Evolutionary conservation across 53 echinoderm and acorn worm genomes (phyloP).

Genomic region (Temnopleurus reevesii): DNA sequence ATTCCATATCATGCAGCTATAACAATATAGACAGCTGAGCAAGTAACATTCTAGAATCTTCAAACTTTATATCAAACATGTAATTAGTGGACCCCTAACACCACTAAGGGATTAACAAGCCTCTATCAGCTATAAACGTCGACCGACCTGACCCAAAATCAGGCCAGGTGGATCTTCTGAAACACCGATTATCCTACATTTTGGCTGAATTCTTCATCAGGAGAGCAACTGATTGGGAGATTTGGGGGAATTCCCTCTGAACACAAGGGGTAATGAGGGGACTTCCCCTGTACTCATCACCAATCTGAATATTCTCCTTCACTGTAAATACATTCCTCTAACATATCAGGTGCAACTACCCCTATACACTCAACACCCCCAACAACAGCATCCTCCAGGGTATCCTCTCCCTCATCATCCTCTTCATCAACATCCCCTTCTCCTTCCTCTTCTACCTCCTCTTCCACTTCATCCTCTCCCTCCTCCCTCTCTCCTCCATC

Average conservation of each 20-base stretch:
- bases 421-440: neutral
- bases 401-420: neutral
- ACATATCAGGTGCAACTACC: neutral
- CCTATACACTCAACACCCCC: neutral
- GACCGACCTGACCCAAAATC: neutral
- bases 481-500: slow-evolving; percentile 12
- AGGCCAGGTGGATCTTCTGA: neutral
- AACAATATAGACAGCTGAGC: slow-evolving; percentile 1
- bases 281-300: neutral
- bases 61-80: slow-evolving; percentile 11
- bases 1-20: slow-evolving; percentile 43
- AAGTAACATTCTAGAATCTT: slow-evolving; percentile 36
- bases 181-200: neutral
- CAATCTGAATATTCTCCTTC: slow-evolving; percentile 54
- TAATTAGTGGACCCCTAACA: slow-evolving; percentile 10
- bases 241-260: neutral
- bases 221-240: neutral
- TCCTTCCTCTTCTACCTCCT: neutral
- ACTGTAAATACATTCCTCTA: slow-evolving; percentile 42
- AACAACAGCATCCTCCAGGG: neutral
- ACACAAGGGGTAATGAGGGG: neutral
- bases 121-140: neutral
- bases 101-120: neutral
- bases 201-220: slow-evolving; percentile 27
- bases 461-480: neutral